Evolutionary conservation across 2,113 vertebrate genomes (phyloP).

Genomic region (Nymphicus hollandicus): DNA sequence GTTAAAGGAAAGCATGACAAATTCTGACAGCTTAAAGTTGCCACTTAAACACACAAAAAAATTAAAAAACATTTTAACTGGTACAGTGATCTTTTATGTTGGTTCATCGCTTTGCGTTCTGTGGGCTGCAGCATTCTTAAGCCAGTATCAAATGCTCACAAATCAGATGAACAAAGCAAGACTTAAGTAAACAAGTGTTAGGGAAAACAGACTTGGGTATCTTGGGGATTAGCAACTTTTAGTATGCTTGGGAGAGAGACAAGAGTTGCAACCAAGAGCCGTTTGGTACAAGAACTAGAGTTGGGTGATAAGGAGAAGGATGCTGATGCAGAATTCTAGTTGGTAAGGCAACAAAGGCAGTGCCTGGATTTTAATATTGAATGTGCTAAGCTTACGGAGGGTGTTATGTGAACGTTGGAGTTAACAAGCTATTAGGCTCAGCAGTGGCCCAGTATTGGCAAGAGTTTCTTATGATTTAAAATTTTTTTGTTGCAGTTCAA

Average conservation of each 20-base stretch:
- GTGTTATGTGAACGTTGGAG: rapidly evolving
- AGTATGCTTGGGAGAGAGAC: neutral
- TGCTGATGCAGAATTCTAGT: neutral
- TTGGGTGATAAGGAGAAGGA: neutral
- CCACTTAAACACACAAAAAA: neutral
- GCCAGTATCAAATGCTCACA: neutral
- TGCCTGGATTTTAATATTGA: neutral
- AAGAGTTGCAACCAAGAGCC: neutral
- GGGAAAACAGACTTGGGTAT: neutral
- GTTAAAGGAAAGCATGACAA: neutral
- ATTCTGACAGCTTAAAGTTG: neutral
- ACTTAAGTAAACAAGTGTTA: neutral
- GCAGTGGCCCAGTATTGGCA: neutral
- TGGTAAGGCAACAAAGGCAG: neutral
- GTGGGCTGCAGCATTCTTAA: neutral
- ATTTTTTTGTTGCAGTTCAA: neutral
- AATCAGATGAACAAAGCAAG: neutral
- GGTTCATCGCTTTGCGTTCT: neutral
- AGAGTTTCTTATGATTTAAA: neutral
- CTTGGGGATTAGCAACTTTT: neutral
- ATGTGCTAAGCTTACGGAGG: neutral
- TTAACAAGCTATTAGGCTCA: neutral
- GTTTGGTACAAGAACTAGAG: neutral
- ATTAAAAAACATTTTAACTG: neutral
- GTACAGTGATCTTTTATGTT: neutral